Conservation (phyloP, 2,888 invertebrate genomes). For the Callyntrura guangdongensis region DNA sequence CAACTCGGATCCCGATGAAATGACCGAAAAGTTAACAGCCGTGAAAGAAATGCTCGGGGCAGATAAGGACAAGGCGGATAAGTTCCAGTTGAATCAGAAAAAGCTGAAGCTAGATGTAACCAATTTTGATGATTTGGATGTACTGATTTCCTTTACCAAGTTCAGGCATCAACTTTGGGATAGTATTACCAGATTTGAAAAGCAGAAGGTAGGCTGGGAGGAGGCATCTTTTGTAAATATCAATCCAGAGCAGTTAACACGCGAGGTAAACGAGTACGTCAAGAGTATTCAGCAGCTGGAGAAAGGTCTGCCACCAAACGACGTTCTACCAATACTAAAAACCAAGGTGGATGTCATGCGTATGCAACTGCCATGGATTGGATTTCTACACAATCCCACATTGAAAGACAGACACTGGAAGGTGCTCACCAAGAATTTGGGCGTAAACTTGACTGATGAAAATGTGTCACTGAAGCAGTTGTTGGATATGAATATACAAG, state of each 20-base stretch:
- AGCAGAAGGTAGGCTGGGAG: conserved; percentile 90
- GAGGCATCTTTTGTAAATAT: conserved; percentile 89
- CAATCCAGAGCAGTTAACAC: conserved; percentile 91
- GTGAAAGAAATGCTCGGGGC: conserved; percentile 89
- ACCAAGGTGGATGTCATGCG: conserved; percentile 92
- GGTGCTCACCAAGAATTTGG: conserved; percentile 91
- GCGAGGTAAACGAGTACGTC: conserved; percentile 89
- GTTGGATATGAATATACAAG: conserved; percentile 91
- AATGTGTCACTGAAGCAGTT: conserved; percentile 89
- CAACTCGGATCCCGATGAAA: conserved; percentile 90
- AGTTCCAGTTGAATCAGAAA: conserved; percentile 93
- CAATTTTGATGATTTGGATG: conserved; percentile 92
- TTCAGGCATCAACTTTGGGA: conserved; percentile 93
- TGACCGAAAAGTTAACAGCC: conserved; percentile 89
- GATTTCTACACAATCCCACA: conserved; percentile 92
- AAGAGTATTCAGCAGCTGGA: conserved; percentile 93
- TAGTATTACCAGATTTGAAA: conserved; percentile 91
- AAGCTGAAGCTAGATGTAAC: conserved; percentile 95
- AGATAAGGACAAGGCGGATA: conserved; percentile 90
- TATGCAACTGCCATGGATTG: conserved; percentile 89
- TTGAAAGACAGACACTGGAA: conserved; percentile 94
- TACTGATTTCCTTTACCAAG: conserved; percentile 92
- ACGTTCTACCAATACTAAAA: conserved; percentile 92
- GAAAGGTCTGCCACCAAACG: conserved; percentile 93
- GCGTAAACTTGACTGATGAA: conserved; percentile 91